Evolutionary conservation across 2,797 vertebrate genomes (phyloP).

Genomic region (Tarsius wallacei): DNA sequence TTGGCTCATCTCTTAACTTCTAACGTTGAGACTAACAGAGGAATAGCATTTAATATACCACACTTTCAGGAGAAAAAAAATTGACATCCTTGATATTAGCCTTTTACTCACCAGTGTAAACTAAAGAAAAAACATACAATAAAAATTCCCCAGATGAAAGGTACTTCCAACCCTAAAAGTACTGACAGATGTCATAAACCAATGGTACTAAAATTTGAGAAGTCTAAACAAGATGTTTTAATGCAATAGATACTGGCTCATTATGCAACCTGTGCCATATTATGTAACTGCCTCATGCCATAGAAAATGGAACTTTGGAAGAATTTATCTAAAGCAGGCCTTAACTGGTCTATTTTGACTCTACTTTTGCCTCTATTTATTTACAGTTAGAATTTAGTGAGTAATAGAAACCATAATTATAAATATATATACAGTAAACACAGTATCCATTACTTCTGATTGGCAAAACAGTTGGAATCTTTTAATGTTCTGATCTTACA

Average conservation of each 20-base stretch:
- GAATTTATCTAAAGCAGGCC: background rate
- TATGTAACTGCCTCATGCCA: background rate
- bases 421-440: slow-evolving; percentile 82
- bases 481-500: slow-evolving; percentile 71
- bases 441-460: slow-evolving; percentile 57
- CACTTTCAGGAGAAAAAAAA: background rate
- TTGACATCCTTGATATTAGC: background rate
- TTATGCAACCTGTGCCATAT: background rate
- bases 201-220: slow-evolving; percentile 9
- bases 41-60: slow-evolving; percentile 34
- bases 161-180: background rate
- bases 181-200: background rate
- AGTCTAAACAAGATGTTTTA: slow-evolving; percentile 25
- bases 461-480: slow-evolving; percentile 70
- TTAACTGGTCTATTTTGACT: slow-evolving; percentile 31
- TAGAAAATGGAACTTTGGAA: slow-evolving; percentile 14
- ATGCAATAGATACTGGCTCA: background rate
- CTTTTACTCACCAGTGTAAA: background rate
- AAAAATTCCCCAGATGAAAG: slow-evolving; percentile 44
- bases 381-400: slow-evolving; percentile 71
- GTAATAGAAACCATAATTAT: slow-evolving; percentile 78
- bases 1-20: slow-evolving; percentile 53
- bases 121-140: background rate
- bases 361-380: slow-evolving; percentile 46
- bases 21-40: slow-evolving; percentile 13